Evolutionary conservation across 2,888 invertebrate species (phyloP).

Genomic region (Oscheius sp.): DNA sequence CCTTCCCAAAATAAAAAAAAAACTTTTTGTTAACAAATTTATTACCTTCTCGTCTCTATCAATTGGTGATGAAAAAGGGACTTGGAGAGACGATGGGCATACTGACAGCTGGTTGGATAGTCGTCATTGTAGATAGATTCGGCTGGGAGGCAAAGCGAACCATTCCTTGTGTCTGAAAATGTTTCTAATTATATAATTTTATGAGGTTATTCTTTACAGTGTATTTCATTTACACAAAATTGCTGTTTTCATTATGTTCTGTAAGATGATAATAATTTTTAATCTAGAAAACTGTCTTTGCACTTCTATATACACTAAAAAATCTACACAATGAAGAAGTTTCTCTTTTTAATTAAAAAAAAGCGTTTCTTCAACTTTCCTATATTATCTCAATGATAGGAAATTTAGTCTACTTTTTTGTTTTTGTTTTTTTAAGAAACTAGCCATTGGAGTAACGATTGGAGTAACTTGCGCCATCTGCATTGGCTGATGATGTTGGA

Average conservation of each 20-base stretch:
- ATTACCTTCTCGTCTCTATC: background rate
- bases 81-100: background rate
- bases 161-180: background rate
- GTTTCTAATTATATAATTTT: background rate
- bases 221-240: background rate
- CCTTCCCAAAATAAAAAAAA: too few species aligned
- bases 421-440: too few species aligned
- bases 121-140: background rate
- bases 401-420: too few species aligned
- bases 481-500: background rate
- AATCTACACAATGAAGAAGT: too few species aligned
- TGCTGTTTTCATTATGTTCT: background rate
- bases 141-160: conserved; percentile 20
- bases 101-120: conserved; percentile 5
- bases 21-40: background rate
- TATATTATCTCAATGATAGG: too few species aligned
- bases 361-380: too few species aligned
- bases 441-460: too few species aligned
- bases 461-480: background rate
- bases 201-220: background rate
- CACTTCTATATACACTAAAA: too few species aligned
- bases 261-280: too few species aligned
- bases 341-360: too few species aligned
- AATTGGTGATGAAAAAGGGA: conserved; percentile 7
- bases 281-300: too few species aligned